phyloP scores from a whole-genome alignment of 2,797 vertebrate genomes.

The Threskiornis aethiopicus region DNA sequence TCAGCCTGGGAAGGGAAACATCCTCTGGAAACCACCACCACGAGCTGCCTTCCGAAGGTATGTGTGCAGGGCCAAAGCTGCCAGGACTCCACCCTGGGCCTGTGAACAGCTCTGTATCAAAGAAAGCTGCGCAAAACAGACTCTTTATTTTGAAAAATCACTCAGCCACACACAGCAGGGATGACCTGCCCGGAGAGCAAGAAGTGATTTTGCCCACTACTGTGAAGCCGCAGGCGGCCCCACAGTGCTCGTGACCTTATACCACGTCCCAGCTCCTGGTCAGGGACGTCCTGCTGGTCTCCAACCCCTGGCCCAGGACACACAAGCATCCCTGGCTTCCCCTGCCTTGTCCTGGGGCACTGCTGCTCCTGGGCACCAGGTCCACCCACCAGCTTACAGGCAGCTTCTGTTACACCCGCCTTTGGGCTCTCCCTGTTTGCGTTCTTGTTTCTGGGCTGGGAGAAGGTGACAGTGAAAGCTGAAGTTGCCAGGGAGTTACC shows the following conservation, averaged over 20 bases:
- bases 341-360: not conserved
- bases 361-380: not conserved
- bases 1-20: not conserved
- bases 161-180: not conserved
- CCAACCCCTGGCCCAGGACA: not conserved
- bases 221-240: not conserved
- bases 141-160: not conserved
- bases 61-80: not conserved
- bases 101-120: not conserved
- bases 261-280: rapidly evolving
- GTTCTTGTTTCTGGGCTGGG: not conserved
- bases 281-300: not conserved
- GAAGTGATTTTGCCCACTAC: not conserved
- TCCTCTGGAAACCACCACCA: not conserved
- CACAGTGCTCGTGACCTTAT: not conserved
- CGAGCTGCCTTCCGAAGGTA: not conserved
- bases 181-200: not conserved
- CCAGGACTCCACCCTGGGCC: not conserved
- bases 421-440: not conserved
- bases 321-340: not conserved
- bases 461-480: not conserved
- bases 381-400: not conserved
- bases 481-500: not conserved
- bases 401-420: not conserved
- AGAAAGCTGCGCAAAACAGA: not conserved